Evolutionary conservation across 2,888 invertebrate species (phyloP).

Genomic region (Strigamia maritima): DNA sequence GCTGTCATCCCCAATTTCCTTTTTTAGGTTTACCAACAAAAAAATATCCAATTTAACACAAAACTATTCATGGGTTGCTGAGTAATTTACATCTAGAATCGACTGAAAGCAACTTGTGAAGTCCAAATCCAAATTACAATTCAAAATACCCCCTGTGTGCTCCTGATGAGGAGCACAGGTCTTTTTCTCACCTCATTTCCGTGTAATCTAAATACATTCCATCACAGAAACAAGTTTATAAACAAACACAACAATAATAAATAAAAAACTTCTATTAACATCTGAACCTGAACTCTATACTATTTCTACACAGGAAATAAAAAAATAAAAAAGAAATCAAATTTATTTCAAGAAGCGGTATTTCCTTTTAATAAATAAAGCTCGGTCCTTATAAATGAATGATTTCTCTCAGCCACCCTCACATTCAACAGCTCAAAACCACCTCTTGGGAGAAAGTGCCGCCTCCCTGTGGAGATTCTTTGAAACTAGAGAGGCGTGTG

Average conservation of each 20-base stretch:
- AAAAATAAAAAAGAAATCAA: background rate
- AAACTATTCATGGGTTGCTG: too few relatives aligned
- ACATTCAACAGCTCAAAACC: background rate
- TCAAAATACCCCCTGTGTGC: background rate
- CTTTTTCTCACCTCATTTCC: background rate
- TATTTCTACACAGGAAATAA: background rate
- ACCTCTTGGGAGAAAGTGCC: conserved; percentile 36
- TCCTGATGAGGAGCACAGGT: background rate
- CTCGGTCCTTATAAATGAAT: background rate
- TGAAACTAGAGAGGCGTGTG: conserved; percentile 26
- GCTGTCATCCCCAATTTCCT: too few relatives aligned
- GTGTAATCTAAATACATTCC: background rate
- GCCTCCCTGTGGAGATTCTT: conserved; percentile 35
- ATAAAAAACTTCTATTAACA: conserved; percentile 8
- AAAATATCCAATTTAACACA: too few relatives aligned
- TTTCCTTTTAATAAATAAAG: background rate
- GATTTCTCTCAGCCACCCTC: background rate
- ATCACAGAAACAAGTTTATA: background rate
- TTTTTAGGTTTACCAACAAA: too few relatives aligned
- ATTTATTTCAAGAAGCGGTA: too few relatives aligned
- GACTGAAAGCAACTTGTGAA: background rate
- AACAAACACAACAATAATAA: too few relatives aligned
- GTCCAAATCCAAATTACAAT: background rate
- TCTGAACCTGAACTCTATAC: background rate
- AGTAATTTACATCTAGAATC: background rate